Evolutionary conservation across 2,113 vertebrate genomes (phyloP).

Genomic region (Dascyllus trimaculatus): DNA sequence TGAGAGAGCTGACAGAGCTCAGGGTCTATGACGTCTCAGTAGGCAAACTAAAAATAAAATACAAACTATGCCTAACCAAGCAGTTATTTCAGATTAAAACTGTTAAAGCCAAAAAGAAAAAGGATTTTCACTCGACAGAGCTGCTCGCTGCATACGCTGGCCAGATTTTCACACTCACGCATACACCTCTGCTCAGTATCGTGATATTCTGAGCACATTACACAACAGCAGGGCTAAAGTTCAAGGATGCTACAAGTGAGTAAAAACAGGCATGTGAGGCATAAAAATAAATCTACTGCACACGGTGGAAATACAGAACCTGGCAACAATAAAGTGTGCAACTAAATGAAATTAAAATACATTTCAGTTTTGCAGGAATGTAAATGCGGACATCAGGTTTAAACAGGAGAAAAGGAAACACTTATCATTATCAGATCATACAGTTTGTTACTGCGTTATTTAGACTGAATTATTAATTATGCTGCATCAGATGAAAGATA

Average conservation of each 20-base stretch:
- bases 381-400: background rate
- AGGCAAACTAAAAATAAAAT: background rate
- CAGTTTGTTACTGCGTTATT: background rate
- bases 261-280: slow-evolving; percentile 28
- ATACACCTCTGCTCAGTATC: slow-evolving; percentile 52
- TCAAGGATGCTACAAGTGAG: slow-evolving; percentile 50
- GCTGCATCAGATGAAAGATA: background rate
- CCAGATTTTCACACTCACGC: slow-evolving; percentile 48
- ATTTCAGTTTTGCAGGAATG: background rate
- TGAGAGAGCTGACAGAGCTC: background rate
- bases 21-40: background rate
- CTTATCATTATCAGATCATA: background rate
- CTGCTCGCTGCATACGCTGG: slow-evolving; percentile 10
- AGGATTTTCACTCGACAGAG: slow-evolving; percentile 30
- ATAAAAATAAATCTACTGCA: slow-evolving; percentile 21
- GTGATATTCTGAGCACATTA: slow-evolving; percentile 64
- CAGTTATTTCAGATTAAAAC: slow-evolving; percentile 22
- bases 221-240: slow-evolving; percentile 54
- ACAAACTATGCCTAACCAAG: slow-evolving; percentile 1
- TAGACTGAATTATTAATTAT: background rate
- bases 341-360: background rate
- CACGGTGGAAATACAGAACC: background rate
- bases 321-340: background rate
- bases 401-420: background rate
- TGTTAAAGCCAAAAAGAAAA: slow-evolving; percentile 9